phyloP scores from a whole-genome alignment of 1,140 invertebrate genomes.

The Heliothis subflexa region DNA sequence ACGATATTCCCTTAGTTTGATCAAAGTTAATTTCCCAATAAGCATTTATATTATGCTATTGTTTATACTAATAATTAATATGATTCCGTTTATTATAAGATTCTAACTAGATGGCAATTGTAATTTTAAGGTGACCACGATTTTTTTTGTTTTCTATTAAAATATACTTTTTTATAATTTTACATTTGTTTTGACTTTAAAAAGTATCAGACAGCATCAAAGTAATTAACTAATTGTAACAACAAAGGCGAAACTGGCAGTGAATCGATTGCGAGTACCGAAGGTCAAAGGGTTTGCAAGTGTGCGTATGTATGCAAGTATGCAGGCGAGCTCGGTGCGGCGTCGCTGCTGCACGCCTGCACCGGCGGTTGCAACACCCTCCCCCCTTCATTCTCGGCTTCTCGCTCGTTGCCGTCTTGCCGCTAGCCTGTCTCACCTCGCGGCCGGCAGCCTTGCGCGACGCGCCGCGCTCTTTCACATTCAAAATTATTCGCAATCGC shows the following conservation, averaged over 20 bases:
- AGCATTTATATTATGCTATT: not conserved
- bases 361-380: constrained; percentile 85
- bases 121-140: not conserved
- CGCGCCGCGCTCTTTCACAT: constrained; percentile 85
- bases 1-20: not conserved
- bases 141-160: not conserved
- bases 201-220: constrained; percentile 29
- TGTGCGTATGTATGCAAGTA: constrained; percentile 84
- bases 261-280: constrained; percentile 84
- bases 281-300: constrained; percentile 82
- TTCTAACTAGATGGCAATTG: constrained; percentile 38
- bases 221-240: constrained; percentile 59
- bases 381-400: constrained; percentile 83
- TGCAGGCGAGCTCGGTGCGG: constrained; percentile 85
- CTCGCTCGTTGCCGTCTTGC: constrained; percentile 84
- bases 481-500: constrained; percentile 86
- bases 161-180: not conserved
- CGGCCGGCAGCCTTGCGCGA: constrained; percentile 86
- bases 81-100: not conserved
- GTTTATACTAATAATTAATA: not conserved
- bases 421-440: constrained; percentile 85
- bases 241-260: constrained; percentile 77
- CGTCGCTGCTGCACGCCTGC: constrained; percentile 85
- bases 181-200: not conserved
- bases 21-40: not conserved